These are phyloP conservation scores for Sandelia bainsii DNA, from an alignment of 2,797 vertebrate genomes.

Conservation along the genomic window DNA sequence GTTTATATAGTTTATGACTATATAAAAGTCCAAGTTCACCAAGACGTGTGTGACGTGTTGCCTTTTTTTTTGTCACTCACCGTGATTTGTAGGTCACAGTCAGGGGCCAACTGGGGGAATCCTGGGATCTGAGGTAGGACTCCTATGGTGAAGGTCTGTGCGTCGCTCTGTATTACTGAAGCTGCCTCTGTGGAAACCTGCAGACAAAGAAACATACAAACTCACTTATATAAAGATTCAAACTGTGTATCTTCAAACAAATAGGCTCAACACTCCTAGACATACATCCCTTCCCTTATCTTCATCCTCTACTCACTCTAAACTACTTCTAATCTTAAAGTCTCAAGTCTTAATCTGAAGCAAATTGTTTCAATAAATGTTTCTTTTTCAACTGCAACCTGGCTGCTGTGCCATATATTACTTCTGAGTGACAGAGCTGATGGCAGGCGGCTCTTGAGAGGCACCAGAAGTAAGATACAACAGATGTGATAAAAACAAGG, in stretches of 20 bases:
- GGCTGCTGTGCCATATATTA: neutral
- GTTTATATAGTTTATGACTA: too few relatives aligned
- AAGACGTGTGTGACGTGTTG: too few relatives aligned
- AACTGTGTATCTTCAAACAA: neutral
- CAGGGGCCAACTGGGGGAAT: conserved; percentile 86
- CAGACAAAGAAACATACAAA: neutral
- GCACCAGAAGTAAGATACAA: neutral
- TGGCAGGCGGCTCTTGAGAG: conserved; percentile 3
- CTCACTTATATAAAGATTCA: neutral
- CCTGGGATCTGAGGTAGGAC: conserved; percentile 88
- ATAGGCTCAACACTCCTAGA: neutral
- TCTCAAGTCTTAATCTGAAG: conserved; percentile 3
- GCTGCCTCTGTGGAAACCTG: conserved; percentile 88
- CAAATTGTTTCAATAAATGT: neutral
- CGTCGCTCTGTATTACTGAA: conserved; percentile 78
- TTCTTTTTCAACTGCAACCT: neutral
- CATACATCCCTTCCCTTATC: neutral
- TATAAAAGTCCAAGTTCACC: too few relatives aligned
- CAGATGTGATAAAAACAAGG: conserved; percentile 9
- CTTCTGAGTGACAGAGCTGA: neutral
- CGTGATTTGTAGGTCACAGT: conserved; percentile 92
- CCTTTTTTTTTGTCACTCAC: conserved; percentile 81
- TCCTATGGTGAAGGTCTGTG: conserved; percentile 90
- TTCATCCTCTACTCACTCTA: neutral
- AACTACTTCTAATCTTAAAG: conserved; percentile 10